Conservation (phyloP, 2,888 invertebrate species). For the Bruchidius siliquastri region DNA sequence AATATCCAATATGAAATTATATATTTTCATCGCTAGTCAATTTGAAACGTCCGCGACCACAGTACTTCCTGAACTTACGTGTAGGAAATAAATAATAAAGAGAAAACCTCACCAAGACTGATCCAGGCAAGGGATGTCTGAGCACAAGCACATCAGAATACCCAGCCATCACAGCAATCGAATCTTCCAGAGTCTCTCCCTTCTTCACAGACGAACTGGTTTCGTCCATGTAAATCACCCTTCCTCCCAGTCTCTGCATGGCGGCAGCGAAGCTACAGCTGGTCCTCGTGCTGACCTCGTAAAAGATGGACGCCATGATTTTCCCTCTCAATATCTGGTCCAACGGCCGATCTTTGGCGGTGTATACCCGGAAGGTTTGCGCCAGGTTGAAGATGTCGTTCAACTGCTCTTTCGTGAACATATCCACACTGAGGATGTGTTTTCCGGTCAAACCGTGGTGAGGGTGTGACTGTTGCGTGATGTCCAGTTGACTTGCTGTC, state of each 20-base stretch:
- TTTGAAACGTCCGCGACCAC: too few relatives aligned
- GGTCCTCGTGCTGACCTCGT: conserved; percentile 96
- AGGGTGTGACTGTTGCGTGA: conserved; percentile 25
- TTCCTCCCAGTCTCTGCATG: conserved; percentile 93
- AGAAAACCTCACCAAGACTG: conserved; percentile 70
- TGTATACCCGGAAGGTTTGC: conserved; percentile 76
- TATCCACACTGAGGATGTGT: conserved; percentile 79
- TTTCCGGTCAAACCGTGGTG: conserved; percentile 62
- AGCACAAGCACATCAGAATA: conserved; percentile 93
- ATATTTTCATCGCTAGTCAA: too few relatives aligned
- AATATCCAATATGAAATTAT: too few relatives aligned
- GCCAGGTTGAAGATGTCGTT: conserved; percentile 94
- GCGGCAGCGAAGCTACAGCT: conserved; percentile 95
- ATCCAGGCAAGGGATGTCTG: conserved; percentile 89
- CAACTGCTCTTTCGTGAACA: conserved; percentile 82
- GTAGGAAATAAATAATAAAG: too few relatives aligned
- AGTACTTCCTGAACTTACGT: too few relatives aligned
- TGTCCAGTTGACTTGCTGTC: conserved; percentile 12
- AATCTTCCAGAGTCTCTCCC: conserved; percentile 91
- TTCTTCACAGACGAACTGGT: conserved; percentile 91
- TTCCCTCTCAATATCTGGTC: conserved; percentile 77
- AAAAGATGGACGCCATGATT: conserved; percentile 94
- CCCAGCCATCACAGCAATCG: conserved; percentile 80
- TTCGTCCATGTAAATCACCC: conserved; percentile 86
- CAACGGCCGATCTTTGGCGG: conserved; percentile 76